These are phyloP conservation scores for Nemopilema nomurai DNA, from an alignment of 30 jellyfish, hydroid and myxozoan genomes.

Conservation along the genomic window DNA sequence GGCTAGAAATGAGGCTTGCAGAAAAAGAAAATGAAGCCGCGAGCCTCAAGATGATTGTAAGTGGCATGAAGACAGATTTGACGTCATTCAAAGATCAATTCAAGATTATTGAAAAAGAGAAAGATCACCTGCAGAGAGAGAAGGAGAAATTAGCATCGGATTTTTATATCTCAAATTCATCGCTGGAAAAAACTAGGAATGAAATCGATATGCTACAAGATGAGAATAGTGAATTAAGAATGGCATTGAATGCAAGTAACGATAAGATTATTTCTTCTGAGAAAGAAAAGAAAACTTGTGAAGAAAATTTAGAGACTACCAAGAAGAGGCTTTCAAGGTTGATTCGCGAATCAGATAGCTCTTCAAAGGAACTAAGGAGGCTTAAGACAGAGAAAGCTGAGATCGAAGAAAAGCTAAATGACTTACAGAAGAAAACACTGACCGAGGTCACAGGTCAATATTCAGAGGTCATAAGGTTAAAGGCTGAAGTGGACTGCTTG, in stretches of 20 bases:
- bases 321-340: conserved; percentile 33
- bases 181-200: conserved; percentile 19
- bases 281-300: conserved; percentile 44
- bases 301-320: conserved; percentile 34
- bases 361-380: conserved; percentile 37
- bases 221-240: conserved; percentile 28
- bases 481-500: conserved; percentile 73
- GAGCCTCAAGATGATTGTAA: conserved; percentile 14
- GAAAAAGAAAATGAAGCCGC: conserved; percentile 24
- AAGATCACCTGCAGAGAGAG: not conserved
- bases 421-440: conserved; percentile 55
- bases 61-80: conserved; percentile 7
- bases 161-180: conserved; percentile 4
- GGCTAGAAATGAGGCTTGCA: conserved; percentile 20
- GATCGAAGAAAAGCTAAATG: conserved; percentile 45
- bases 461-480: conserved; percentile 69
- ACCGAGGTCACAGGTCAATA: conserved; percentile 72
- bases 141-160: conserved; percentile 37
- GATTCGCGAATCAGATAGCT: conserved; percentile 30
- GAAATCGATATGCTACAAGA: conserved; percentile 22
- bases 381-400: conserved; percentile 14
- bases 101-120: conserved; percentile 21
- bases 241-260: conserved; percentile 22
- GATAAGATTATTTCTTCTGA: conserved; percentile 16
- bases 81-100: conserved; percentile 26